Percentiles rank a stretch among this genome's conserved stretches.
Conservation (phyloP, 2,113 vertebrate species). For the Ptychochromis oligacanthus region DNA sequence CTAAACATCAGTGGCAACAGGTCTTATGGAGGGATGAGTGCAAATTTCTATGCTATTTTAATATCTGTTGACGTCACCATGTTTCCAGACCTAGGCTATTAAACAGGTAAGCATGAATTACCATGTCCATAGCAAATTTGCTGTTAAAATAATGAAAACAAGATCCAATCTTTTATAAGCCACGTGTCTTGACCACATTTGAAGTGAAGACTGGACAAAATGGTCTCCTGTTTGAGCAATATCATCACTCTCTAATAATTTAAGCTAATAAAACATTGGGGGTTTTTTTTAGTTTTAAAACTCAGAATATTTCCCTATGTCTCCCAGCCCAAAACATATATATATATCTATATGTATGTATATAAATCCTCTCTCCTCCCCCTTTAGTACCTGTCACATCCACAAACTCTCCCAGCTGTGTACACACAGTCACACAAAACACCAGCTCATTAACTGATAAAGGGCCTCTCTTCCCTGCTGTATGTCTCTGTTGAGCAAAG, state of each 20-base stretch:
- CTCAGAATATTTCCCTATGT: background rate
- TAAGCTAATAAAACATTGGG: too few species aligned
- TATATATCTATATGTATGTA: too few species aligned
- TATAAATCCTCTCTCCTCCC: background rate
- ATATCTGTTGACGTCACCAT: background rate
- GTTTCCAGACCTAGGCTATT: background rate
- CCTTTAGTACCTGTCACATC: slow-evolving; percentile 18
- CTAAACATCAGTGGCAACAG: too few species aligned
- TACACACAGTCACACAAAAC: slow-evolving; percentile 18
- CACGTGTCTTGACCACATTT: background rate
- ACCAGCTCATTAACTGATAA: slow-evolving; percentile 57
- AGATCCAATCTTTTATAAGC: background rate
- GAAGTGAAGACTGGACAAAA: background rate
- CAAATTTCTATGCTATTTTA: too few species aligned
- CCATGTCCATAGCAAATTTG: background rate
- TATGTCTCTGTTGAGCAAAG: slow-evolving; percentile 29
- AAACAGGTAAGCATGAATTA: background rate
- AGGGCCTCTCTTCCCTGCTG: slow-evolving; percentile 23
- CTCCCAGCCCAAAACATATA: background rate
- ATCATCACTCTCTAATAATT: too few species aligned
- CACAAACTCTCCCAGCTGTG: slow-evolving; percentile 39
- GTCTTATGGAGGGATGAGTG: too few species aligned
- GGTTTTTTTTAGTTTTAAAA: too few species aligned
- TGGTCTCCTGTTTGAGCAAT: background rate
- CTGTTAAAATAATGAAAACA: background rate